Evolutionary conservation across 2,797 vertebrate species (phyloP).

Genomic region (Clarias platycephalus): DNA sequence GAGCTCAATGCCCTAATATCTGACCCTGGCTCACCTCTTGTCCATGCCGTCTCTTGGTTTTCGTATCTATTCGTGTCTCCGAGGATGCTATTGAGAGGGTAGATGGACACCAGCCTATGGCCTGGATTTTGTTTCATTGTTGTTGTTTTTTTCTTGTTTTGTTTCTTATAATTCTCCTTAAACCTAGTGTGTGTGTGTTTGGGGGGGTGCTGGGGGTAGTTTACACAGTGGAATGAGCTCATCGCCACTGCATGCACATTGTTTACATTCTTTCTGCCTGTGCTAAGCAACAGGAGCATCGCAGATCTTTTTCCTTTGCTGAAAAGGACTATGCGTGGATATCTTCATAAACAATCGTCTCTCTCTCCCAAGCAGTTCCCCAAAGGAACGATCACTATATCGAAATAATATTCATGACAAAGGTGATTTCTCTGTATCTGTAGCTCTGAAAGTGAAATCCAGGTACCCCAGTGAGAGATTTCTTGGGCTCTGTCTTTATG

Average conservation of each 20-base stretch:
- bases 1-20: background rate
- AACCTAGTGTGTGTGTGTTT: background rate
- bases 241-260: constrained; percentile 42
- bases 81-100: constrained; percentile 52
- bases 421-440: background rate
- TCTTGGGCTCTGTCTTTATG: background rate
- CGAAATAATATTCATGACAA: background rate
- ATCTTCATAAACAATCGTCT: background rate
- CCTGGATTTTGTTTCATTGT: background rate
- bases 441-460: background rate
- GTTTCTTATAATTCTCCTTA: too few species aligned
- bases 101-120: background rate
- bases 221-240: constrained; percentile 41
- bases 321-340: background rate
- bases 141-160: background rate
- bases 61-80: background rate
- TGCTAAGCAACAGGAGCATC: constrained; percentile 49
- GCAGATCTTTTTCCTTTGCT: constrained; percentile 30
- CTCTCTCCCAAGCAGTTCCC: background rate
- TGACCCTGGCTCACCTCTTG: background rate
- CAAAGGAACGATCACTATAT: background rate
- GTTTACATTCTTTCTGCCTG: constrained; percentile 53
- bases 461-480: background rate
- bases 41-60: background rate
- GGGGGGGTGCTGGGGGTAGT: constrained; percentile 23